A percentile compares a stretch with the other conserved stretches of the same genome.
These are phyloP conservation scores for Holocentrus rufus DNA, from an alignment of 2,797 vertebrate genomes.

Conservation along the genomic window DNA sequence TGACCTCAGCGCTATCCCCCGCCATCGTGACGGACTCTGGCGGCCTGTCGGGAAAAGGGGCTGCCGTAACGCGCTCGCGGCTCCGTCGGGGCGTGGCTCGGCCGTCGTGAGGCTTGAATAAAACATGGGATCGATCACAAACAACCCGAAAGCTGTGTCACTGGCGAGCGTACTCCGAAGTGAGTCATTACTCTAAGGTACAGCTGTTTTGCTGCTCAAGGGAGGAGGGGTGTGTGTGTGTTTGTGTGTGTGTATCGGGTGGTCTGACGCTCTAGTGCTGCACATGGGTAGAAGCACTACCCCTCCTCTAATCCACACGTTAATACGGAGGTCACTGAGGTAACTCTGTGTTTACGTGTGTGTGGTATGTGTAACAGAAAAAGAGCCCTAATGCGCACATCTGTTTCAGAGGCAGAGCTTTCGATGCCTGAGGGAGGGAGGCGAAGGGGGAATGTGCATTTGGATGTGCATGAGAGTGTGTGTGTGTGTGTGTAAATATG, in stretches of 20 bases:
- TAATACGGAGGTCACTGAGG: slow-evolving; percentile 54
- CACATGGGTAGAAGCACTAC: slow-evolving; percentile 39
- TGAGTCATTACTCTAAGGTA: slow-evolving; percentile 55
- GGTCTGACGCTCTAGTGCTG: not conserved
- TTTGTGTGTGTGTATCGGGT: slow-evolving; percentile 15
- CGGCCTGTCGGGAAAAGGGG: slow-evolving; percentile 13
- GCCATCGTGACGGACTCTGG: slow-evolving; percentile 20
- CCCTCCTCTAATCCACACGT: slow-evolving; percentile 37
- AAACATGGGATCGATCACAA: slow-evolving; percentile 61
- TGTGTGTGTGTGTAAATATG: slow-evolving; percentile 4
- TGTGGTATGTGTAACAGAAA: slow-evolving; percentile 28
- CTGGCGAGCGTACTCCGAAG: slow-evolving; percentile 19
- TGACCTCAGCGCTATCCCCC: slow-evolving; percentile 46
- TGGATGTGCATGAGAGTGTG: not conserved
- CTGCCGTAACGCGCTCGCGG: slow-evolving; percentile 5
- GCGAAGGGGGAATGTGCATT: slow-evolving; percentile 1
- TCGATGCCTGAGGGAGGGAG: not conserved
- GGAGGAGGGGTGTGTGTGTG: slow-evolving; percentile 6
- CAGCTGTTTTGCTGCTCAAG: slow-evolving; percentile 37
- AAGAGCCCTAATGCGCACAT: slow-evolving; percentile 38
- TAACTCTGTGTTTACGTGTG: slow-evolving; percentile 30
- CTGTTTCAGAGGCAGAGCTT: slow-evolving; percentile 36
- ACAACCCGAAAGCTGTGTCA: slow-evolving; percentile 42
- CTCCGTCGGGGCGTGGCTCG: slow-evolving; percentile 11
- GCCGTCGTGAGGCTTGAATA: slow-evolving; percentile 45